Evolutionary conservation across 2,888 invertebrate species (phyloP).

Genomic region (Metopia argyrocephala): DNA sequence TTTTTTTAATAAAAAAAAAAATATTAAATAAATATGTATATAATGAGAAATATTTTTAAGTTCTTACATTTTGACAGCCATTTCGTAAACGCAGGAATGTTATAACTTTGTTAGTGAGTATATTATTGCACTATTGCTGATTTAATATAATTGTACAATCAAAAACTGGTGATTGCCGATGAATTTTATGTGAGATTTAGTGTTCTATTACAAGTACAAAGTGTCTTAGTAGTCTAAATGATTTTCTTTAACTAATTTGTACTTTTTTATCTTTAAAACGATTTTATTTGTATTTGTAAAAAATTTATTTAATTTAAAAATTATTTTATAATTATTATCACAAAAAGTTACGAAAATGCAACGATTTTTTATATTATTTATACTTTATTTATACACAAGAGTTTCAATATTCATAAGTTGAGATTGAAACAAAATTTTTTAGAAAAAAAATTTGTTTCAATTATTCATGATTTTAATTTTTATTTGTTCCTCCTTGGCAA

Average conservation of each 20-base stretch:
- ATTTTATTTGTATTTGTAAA: slow-evolving; percentile 42
- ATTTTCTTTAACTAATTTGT: slow-evolving; percentile 67
- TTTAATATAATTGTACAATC: slow-evolving; percentile 53
- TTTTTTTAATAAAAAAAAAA: slow-evolving; percentile 36
- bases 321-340: slow-evolving; percentile 62
- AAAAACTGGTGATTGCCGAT: no score
- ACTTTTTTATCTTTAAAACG: slow-evolving; percentile 60
- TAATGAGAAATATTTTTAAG: no score
- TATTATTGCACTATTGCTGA: slow-evolving; percentile 55
- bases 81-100: slow-evolving; percentile 67
- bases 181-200: slow-evolving; percentile 51
- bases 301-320: slow-evolving; percentile 47
- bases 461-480: slow-evolving; percentile 59
- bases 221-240: slow-evolving; percentile 49
- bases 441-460: slow-evolving; percentile 64
- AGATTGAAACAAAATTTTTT: slow-evolving; percentile 65
- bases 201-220: slow-evolving; percentile 57
- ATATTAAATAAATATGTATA: background rate
- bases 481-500: slow-evolving; percentile 55
- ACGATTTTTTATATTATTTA: slow-evolving; percentile 46
- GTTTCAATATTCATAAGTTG: slow-evolving; percentile 45
- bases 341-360: slow-evolving; percentile 66
- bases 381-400: slow-evolving; percentile 7
- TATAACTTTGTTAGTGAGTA: slow-evolving; percentile 31
- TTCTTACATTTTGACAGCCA: slow-evolving; percentile 69